Conservation (phyloP, 2,797 vertebrate species). For the Chanos chanos region DNA sequence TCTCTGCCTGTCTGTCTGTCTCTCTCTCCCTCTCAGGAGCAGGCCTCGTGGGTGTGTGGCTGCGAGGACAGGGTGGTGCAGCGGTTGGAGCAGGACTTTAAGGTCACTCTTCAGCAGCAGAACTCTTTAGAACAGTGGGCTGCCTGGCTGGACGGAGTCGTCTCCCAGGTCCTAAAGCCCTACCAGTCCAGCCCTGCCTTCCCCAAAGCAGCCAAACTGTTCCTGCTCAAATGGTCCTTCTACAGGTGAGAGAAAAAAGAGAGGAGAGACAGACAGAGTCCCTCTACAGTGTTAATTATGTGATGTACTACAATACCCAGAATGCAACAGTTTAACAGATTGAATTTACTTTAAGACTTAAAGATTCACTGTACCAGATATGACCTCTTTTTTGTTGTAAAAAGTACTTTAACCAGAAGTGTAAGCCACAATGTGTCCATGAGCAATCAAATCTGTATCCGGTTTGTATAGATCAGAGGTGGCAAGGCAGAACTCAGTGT, state of each 20-base stretch:
- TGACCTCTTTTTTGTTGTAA: no score
- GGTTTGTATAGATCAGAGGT: no score
- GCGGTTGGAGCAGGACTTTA: conserved; percentile 89
- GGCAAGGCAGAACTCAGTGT: no score
- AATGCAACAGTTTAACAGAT: no score
- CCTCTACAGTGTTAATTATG: neutral
- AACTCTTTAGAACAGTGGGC: conserved; percentile 95
- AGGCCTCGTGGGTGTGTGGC: conserved; percentile 90
- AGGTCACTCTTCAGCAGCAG: conserved; percentile 89
- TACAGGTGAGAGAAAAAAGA: conserved; percentile 73
- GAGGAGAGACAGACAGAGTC: neutral
- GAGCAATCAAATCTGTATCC: no score
- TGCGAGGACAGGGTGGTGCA: conserved; percentile 85
- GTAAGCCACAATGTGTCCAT: no score
- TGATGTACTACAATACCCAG: no score
- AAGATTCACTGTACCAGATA: no score
- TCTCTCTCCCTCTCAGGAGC: conserved; percentile 70
- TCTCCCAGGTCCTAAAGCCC: conserved; percentile 84
- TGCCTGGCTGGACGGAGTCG: conserved; percentile 83
- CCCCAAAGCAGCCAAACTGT: conserved; percentile 87
- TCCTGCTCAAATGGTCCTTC: conserved; percentile 93
- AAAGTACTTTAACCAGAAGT: no score
- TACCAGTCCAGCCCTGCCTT: conserved; percentile 78
- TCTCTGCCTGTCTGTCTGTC: neutral
- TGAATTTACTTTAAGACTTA: no score